A percentile compares a stretch with the other conserved stretches of the same genome.
phyloP scores from a whole-genome alignment of 1,140 invertebrate genomes.

The Saxidomus purpurata region DNA sequence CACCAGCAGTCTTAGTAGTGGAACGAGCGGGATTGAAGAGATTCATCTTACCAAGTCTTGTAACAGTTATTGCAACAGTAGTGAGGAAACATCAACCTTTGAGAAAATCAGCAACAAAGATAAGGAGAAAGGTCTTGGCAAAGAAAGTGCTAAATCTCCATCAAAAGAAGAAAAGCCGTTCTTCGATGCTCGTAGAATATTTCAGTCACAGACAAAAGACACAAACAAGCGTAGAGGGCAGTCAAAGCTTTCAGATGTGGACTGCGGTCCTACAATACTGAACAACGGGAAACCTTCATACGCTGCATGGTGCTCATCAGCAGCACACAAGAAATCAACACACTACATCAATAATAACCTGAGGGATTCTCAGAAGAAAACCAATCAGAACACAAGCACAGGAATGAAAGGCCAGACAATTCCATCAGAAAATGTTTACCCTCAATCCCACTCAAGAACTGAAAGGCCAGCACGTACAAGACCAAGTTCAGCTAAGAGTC shows the following conservation, averaged over 20 bases:
- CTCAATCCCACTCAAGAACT: slow-evolving; percentile 15
- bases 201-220: slow-evolving; percentile 76
- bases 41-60: slow-evolving; percentile 70
- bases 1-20: slow-evolving; percentile 79
- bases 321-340: slow-evolving; percentile 77
- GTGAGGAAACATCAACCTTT: slow-evolving; percentile 39
- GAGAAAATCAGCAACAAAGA: slow-evolving; percentile 66
- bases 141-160: neutral
- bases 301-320: slow-evolving; percentile 69
- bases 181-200: slow-evolving; percentile 83
- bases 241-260: slow-evolving; percentile 58
- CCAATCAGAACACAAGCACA: slow-evolving; percentile 75
- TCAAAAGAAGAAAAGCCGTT: slow-evolving; percentile 70
- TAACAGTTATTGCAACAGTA: slow-evolving; percentile 37
- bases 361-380: slow-evolving; percentile 80
- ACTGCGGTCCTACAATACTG: slow-evolving; percentile 72
- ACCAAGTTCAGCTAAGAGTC: slow-evolving; percentile 20
- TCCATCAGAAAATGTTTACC: slow-evolving; percentile 43
- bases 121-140: slow-evolving; percentile 50
- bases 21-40: slow-evolving; percentile 79
- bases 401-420: slow-evolving; percentile 64
- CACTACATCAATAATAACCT: slow-evolving; percentile 85
- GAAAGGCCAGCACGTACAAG: slow-evolving; percentile 24
- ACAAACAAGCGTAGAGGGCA: slow-evolving; percentile 61
- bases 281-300: slow-evolving; percentile 82